Base-by-base conservation (phyloP, 2,888 invertebrate species). In the Oscheius myriophilus region DNA sequence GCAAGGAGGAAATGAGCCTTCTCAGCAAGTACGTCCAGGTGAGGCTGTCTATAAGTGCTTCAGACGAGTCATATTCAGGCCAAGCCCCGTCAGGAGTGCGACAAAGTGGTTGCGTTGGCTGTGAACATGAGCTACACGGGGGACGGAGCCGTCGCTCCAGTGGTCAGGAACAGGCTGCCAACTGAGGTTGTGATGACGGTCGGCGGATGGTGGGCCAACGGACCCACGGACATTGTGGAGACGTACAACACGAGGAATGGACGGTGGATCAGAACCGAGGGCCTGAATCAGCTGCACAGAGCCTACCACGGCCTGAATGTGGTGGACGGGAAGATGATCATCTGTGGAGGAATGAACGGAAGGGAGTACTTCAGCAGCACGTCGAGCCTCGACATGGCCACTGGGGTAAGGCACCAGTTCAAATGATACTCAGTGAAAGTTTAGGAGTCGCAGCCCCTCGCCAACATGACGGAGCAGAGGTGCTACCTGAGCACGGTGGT, bases 131-230 rank as follows among this genome's bases (percentile, higher is more conserved):
- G 18, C 21, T 18, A 39, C 33, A 58, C 43, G 1, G 61, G 33
- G 4, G 63, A 53, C 12, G 63, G 53, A 0, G 16, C 41, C 33
- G 21, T 39, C 23, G 39, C 39, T 9, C 51, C 51, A 14, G 63
- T 63, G 4, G 53, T 63, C 11, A 51, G 49, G 63, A 39, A 63
- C 43, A 33, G 63, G 9, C 0, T 63, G 7, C 63, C 63, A 6
- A n/a, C 49, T 1, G 63, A 63, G 21, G 52, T 53, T 14, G 26
- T 63, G 21, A 2, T 63, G 26, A 18, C 33, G 18, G 16, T 45
- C 25, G 76, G 76, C 25, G 76, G 76, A 9, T 76, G 76, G 76
- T 65, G 70, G 14, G 64, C 46, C 42, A 59, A 58, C 3, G 69
- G 72, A 43, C 61, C 69, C 43, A 58, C 73, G n/a, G 62, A 67